These are phyloP conservation scores for Eciton burchellii DNA, from an alignment of 1,140 invertebrate genomes.

Conservation along the genomic window DNA sequence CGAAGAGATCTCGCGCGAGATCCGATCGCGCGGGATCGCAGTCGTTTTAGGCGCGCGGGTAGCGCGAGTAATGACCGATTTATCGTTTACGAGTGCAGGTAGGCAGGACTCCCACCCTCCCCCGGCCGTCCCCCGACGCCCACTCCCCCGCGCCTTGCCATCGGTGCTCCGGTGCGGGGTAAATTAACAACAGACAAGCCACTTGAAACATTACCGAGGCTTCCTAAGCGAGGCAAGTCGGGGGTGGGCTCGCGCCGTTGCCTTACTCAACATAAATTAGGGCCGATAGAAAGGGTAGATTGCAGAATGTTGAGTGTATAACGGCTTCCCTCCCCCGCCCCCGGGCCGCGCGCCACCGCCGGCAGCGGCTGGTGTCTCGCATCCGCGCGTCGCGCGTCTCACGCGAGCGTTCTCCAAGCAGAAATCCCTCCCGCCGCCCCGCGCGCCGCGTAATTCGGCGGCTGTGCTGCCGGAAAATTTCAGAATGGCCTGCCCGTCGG, in stretches of 20 bases:
- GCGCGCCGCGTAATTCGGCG: conserved; percentile 65
- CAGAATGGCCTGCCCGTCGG: neutral
- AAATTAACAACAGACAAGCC: conserved; percentile 85
- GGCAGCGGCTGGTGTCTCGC: conserved; percentile 67
- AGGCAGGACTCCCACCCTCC: conserved; percentile 82
- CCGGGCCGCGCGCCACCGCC: conserved; percentile 61
- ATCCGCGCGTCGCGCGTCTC: conserved; percentile 70
- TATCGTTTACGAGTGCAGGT: conserved; percentile 80
- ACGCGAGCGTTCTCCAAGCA: conserved; percentile 67
- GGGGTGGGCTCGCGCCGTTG: conserved; percentile 78
- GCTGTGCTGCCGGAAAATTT: conserved; percentile 35
- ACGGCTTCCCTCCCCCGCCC: no score
- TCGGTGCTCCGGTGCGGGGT: conserved; percentile 81
- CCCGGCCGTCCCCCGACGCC: no score
- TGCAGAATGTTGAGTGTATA: conserved; percentile 84
- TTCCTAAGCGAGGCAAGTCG: conserved; percentile 78
- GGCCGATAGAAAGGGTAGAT: conserved; percentile 85
- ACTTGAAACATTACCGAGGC: conserved; percentile 85
- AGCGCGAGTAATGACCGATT: conserved; percentile 81
- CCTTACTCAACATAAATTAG: conserved; percentile 85
- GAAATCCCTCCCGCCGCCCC: conserved; percentile 59
- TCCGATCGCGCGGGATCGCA: no score
- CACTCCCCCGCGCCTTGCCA: no score
- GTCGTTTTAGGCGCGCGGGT: conserved; percentile 26
- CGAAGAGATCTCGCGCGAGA: no score